These are phyloP conservation scores for Nineta flava DNA, from an alignment of 2,888 invertebrate species.

Conservation along the genomic window DNA sequence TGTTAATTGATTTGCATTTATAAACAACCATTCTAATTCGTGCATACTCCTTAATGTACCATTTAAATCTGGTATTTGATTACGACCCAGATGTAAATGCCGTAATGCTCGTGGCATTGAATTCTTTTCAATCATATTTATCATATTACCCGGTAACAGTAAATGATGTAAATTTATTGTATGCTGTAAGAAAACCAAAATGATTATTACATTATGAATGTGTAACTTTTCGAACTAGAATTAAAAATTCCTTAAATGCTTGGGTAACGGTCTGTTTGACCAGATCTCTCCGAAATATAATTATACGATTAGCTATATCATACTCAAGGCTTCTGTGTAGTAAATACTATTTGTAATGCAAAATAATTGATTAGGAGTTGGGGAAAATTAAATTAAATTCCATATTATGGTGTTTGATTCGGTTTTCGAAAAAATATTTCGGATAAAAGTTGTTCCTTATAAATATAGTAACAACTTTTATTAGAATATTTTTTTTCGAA, in stretches of 20 bases:
- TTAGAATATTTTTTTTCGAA: too few relatives aligned
- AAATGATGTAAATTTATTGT: constrained; percentile 48
- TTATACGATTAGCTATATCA: too few relatives aligned
- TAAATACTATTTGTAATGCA: too few relatives aligned
- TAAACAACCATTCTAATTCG: constrained; percentile 59
- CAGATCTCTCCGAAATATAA: too few relatives aligned
- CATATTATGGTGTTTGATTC: too few relatives aligned
- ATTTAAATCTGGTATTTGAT: constrained; percentile 54
- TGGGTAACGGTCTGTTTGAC: too few relatives aligned
- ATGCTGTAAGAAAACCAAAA: constrained; percentile 26
- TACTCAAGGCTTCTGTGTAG: too few relatives aligned
- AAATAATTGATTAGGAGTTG: too few relatives aligned
- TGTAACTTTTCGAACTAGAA: background rate
- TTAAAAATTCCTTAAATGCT: background rate
- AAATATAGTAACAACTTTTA: too few relatives aligned
- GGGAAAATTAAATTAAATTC: too few relatives aligned
- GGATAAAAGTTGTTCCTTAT: too few relatives aligned
- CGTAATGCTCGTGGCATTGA: constrained; percentile 52
- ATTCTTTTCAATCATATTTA: constrained; percentile 53
- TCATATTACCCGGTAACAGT: constrained; percentile 58
- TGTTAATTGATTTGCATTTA: constrained; percentile 59
- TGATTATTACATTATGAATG: constrained; percentile 7
- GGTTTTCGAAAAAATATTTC: too few relatives aligned
- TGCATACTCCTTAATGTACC: constrained; percentile 60
- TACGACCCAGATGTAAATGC: constrained; percentile 58